Evolutionary conservation across 2,113 vertebrate species (phyloP).

Genomic region (Euleptes europaea): DNA sequence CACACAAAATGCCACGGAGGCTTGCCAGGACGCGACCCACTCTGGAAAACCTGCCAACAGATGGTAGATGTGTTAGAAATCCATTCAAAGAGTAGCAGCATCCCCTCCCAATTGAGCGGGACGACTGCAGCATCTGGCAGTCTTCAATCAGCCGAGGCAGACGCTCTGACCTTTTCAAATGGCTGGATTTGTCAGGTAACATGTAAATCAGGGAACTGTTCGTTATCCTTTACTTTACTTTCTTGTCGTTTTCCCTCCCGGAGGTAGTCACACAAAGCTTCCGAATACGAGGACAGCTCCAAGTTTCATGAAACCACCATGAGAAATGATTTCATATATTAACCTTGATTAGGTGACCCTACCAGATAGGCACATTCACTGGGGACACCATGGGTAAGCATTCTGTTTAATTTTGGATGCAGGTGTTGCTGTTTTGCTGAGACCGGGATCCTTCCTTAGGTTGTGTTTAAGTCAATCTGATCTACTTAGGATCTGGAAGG

Average conservation of each 20-base stretch:
- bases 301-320: neutral
- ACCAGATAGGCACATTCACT: neutral
- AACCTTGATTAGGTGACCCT: neutral
- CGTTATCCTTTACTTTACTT: neutral
- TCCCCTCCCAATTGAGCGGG: neutral
- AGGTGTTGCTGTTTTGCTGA: neutral
- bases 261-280: neutral
- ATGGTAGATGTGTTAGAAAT: neutral
- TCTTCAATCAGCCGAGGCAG: constrained; percentile 1
- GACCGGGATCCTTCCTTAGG: too few relatives aligned
- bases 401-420: neutral
- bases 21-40: neutral
- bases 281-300: neutral
- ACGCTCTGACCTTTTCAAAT: constrained; percentile 19
- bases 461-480: too few relatives aligned
- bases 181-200: constrained; percentile 16
- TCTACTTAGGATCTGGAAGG: too few relatives aligned
- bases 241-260: neutral
- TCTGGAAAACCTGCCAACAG: constrained; percentile 8
- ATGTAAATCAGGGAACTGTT: neutral
- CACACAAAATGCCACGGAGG: neutral
- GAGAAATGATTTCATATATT: neutral
- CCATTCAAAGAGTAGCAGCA: constrained; percentile 8
- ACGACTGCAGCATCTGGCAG: neutral
- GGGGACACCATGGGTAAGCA: neutral